Conservation (phyloP, 2,113 vertebrate species). For the Platysternon megacephalum region DNA sequence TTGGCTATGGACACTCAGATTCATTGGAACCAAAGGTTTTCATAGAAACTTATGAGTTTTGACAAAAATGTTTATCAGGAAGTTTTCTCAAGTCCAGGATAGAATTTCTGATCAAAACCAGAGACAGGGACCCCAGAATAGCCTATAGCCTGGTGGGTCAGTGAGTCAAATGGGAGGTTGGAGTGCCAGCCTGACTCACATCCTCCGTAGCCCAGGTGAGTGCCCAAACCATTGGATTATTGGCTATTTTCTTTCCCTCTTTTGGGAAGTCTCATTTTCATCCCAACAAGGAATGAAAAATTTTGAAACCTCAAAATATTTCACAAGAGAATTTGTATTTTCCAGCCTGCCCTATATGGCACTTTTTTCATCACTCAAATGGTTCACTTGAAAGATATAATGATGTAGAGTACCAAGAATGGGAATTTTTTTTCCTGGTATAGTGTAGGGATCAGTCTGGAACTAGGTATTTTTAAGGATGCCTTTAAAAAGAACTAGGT, state of each 20-base stretch:
- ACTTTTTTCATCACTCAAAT: not conserved
- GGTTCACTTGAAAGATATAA: not conserved
- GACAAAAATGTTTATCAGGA: not conserved
- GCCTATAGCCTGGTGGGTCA: not conserved
- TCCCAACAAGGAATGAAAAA: not conserved
- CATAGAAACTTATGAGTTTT: not conserved
- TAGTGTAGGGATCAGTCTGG: not conserved
- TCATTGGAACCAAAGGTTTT: not conserved
- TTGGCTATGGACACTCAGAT: constrained; percentile 20
- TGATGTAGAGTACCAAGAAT: not conserved
- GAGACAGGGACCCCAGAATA: not conserved
- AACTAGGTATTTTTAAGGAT: not conserved
- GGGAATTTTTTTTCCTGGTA: not conserved
- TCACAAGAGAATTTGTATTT: not conserved
- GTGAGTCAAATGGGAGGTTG: not conserved
- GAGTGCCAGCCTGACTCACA: too few species aligned
- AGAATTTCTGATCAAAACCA: not conserved
- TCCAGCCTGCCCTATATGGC: not conserved
- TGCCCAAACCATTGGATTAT: not conserved
- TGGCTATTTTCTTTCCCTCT: not conserved
- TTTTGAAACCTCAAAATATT: not conserved
- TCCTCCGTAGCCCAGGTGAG: not conserved
- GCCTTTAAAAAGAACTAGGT: not conserved
- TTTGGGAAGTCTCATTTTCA: not conserved
- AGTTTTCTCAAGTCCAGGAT: not conserved